phyloP scores from a whole-genome alignment of 2,888 invertebrate species.

The Microplitis manilae region DNA sequence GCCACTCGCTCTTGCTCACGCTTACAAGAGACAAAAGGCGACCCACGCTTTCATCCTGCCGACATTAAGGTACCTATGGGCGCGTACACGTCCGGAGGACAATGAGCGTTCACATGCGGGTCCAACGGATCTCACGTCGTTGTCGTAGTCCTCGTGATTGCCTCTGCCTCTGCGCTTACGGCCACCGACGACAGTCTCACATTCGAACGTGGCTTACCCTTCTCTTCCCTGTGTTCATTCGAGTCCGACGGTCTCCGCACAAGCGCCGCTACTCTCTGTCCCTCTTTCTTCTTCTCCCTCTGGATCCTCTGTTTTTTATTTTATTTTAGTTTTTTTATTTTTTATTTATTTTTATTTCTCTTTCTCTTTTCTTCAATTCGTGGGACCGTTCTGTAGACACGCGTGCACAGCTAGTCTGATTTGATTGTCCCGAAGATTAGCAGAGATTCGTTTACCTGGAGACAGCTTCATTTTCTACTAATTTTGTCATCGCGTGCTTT shows the following conservation, averaged over 20 bases:
- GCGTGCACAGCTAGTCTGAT: constrained; percentile 19
- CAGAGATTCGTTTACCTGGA: constrained; percentile 34
- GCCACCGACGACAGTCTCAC: constrained; percentile 31
- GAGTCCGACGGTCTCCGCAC: constrained; percentile 35
- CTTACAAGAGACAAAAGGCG: constrained; percentile 51
- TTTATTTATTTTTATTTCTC: constrained; percentile 7
- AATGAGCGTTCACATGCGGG: constrained; percentile 71
- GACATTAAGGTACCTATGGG: constrained; percentile 69
- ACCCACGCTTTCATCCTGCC: constrained; percentile 68
- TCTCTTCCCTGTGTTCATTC: constrained; percentile 21
- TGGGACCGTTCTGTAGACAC: constrained; percentile 36
- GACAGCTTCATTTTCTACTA: constrained; percentile 38
- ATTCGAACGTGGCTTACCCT: constrained; percentile 34
- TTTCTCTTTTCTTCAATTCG: constrained; percentile 31
- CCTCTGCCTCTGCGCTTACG: constrained; percentile 49
- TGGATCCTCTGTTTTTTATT: constrained; percentile 13
- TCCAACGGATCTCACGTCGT: constrained; percentile 70
- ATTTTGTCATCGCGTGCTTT: constrained; percentile 28
- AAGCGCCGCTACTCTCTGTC: constrained; percentile 40
- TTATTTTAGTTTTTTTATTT: background rate
- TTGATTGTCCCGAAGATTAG: constrained; percentile 40
- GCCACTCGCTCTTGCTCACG: constrained; percentile 34
- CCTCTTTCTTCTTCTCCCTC: constrained; percentile 24
- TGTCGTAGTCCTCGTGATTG: constrained; percentile 34
- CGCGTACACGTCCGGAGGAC: constrained; percentile 58